Evolutionary conservation across 2,888 invertebrate genomes (phyloP), one percentile per base, ranked within the genome.

Genomic region (Phymatocera aterrima): DNA sequence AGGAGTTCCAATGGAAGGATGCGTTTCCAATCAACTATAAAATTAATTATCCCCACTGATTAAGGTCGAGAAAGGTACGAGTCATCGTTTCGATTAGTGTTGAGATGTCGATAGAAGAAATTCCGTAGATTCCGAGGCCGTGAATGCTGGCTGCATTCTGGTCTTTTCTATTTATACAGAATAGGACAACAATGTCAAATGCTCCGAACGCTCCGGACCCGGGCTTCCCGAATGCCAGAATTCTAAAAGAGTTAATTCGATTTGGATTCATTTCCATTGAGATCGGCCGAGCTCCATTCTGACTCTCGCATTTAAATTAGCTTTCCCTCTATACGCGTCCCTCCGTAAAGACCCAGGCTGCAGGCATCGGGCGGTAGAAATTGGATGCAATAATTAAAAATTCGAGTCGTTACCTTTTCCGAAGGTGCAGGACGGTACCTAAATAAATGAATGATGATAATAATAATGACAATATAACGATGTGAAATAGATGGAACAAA

Each of bases 31-130:
- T 77, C 54, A 72, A 61, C 51, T 65, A 77, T 72, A 78, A 78
- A 81, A 81, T 81, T 80, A 81, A 81, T 81, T 80, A 81, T 74
- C 79, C 77, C 70, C 75, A 48, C 78, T 81, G 80, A 81, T 81
- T 80, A 80, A 77, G 72, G 72, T 24, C 54, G 79, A 72, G 79
- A 81, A n/a, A 80, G 43, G 61, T 40, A 8, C 81, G 79, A 81
- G 81, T 81, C 81, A 81, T 72, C 78, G 37, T 78, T 80, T 80
- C 80, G 79, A 80, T 80, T 78, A 78, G 68, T 46, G 78, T 65
- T 31, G 75, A 57, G 75, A 64, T 77, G 77, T 64, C 61, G 64
- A 77, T 68, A n/a, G 28, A 37, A 48, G 43, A 34, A 72, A 78
- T 78, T 78, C 78, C 78, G 18, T 72, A 34, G 72, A 78, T 78